A percentile compares a stretch with the other conserved stretches of the same genome.
Evolutionary conservation across 1,140 invertebrate species (phyloP).

Genomic region (Steinernema feltiae): DNA sequence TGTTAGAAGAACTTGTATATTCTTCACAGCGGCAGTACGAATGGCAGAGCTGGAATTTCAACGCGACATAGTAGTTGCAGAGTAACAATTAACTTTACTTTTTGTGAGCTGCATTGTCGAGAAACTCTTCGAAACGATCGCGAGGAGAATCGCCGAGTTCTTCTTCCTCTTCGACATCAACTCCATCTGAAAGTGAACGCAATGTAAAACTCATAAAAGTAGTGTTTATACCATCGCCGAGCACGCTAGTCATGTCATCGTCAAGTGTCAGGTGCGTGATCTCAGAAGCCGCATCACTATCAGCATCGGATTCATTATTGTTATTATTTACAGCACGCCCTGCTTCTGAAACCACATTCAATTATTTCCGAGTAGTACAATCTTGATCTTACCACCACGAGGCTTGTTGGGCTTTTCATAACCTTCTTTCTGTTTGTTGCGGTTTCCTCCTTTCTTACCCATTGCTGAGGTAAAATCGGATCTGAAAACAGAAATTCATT

Average conservation of each 20-base stretch:
- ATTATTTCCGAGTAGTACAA: no score
- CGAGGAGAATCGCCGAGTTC: neutral
- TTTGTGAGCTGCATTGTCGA: neutral
- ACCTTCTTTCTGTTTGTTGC: neutral
- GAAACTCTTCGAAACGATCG: neutral
- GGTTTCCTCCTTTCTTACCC: slow-evolving; percentile 6
- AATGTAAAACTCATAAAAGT: neutral
- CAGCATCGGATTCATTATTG: neutral
- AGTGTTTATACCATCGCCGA: neutral
- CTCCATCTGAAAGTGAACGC: neutral
- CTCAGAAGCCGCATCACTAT: neutral
- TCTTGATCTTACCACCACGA: neutral
- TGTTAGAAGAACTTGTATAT: neutral
- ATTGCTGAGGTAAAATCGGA: no score
- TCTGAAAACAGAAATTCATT: no score
- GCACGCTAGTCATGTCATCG: neutral
- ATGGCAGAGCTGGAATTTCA: neutral
- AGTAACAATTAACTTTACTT: neutral
- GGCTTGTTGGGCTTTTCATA: neutral
- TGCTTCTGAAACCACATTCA: neutral
- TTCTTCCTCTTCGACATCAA: neutral
- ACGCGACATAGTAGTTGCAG: neutral
- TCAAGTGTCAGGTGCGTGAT: neutral
- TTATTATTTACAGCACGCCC: neutral
- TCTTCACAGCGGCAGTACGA: slow-evolving; percentile 7